Evolutionary conservation across 2,888 invertebrate species (phyloP), one percentile per base, ranked within the genome.

Genomic region (Acleris sparsana): DNA sequence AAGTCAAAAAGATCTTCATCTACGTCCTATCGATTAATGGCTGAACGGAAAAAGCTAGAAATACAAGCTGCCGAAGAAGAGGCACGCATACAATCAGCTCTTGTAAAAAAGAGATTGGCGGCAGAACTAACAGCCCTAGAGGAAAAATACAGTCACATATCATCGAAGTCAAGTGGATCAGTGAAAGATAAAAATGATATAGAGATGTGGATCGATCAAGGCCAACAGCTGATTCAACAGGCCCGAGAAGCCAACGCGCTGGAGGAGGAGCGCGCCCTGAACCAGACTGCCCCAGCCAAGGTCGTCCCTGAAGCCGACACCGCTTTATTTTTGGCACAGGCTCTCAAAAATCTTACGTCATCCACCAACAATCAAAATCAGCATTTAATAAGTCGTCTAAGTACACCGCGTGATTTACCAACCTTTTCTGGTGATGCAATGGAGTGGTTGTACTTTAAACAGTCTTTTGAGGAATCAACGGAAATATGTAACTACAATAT

Each of bases 361-460:
- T 55, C 53, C 17, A 55, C 53, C 53, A 39, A 39, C 1, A 55
- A 55, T 18, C 53, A 55, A n/a, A 29, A 55, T n/a, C 17, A 39
- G 2, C 33, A 33, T 39, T 55, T 55, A 13, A 39, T n/a, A 5
- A 33, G 33, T 48, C 17, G 48, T 48, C 17, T 18, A 7, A 48
- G 48, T 48, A 48, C 48, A 17, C 48, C 48, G 17, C 53, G 33
- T 2, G 53, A 53, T 16, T 33, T 53, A 53, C 53, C 53, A 33
- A 53, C 53, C n/a, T 53, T 33, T 33, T 53, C 53, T 17, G 53
- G 53, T 53, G 53, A 53, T 33, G 53, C 53, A n/a, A 53, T 53
- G 33, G 53, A 53, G n/a, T 33, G 53, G 53, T 53, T 53, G 17
- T 33, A 53, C 25, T 53, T 53, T 17, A 53, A 53, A 9, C 53